Conservation (phyloP, 2,797 vertebrate genomes). For the Neomorphus geoffroyi region DNA sequence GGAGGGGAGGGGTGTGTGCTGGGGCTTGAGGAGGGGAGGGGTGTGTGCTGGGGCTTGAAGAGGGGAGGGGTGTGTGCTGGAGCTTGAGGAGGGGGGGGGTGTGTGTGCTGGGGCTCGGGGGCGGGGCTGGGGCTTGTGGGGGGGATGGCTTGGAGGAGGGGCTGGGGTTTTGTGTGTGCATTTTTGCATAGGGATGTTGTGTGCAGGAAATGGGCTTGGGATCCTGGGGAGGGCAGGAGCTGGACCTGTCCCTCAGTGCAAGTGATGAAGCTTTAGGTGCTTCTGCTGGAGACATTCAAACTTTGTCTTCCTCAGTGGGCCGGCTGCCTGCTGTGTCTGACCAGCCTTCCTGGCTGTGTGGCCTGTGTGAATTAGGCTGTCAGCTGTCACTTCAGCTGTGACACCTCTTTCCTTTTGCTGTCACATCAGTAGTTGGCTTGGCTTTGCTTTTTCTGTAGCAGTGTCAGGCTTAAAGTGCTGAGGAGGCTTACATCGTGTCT, state of each 20-base stretch:
- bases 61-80: too few species aligned
- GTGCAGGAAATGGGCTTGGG: neutral
- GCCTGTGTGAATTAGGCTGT: neutral
- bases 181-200: too few species aligned
- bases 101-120: too few species aligned
- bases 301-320: neutral
- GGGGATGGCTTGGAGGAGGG: too few species aligned
- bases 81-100: too few species aligned
- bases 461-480: neutral
- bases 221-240: neutral
- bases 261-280: fast-evolving
- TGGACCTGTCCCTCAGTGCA: neutral
- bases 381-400: neutral
- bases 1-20: too few species aligned
- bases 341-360: neutral
- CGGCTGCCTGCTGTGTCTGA: neutral
- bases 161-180: too few species aligned
- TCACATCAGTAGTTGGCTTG: neutral
- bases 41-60: too few species aligned
- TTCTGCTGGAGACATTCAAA: neutral
- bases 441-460: neutral
- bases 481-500: neutral
- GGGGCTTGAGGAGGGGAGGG: too few species aligned
- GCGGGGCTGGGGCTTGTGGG: too few species aligned
- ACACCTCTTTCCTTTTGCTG: neutral